Evolutionary conservation across 1,140 invertebrate species (phyloP).

Genomic region (Holotrichia oblita): DNA sequence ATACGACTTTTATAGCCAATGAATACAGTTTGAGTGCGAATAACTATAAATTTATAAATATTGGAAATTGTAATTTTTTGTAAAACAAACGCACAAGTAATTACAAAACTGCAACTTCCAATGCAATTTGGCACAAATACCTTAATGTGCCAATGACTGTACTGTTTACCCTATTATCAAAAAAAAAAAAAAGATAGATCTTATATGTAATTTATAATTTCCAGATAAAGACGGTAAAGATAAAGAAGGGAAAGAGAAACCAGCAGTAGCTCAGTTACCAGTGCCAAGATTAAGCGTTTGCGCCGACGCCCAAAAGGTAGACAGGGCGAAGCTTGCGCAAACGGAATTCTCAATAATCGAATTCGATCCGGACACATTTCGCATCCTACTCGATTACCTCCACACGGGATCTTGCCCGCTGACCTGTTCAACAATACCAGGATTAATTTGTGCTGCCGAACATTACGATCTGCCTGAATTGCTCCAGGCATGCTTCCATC

Average conservation of each 20-base stretch:
- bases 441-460: slow-evolving; percentile 92
- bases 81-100: too few relatives aligned
- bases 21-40: too few relatives aligned
- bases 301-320: slow-evolving; percentile 93
- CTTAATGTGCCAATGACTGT: too few relatives aligned
- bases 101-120: too few relatives aligned
- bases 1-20: too few relatives aligned
- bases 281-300: slow-evolving; percentile 91
- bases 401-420: slow-evolving; percentile 92
- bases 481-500: slow-evolving; percentile 93
- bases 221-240: slow-evolving; percentile 80
- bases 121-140: too few relatives aligned
- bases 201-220: too few relatives aligned
- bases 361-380: slow-evolving; percentile 93
- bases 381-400: slow-evolving; percentile 88
- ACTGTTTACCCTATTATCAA: too few relatives aligned
- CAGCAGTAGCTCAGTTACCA: slow-evolving; percentile 74
- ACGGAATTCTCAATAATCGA: slow-evolving; percentile 96
- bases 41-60: too few relatives aligned
- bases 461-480: slow-evolving; percentile 94
- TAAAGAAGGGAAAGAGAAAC: slow-evolving; percentile 80
- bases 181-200: too few relatives aligned
- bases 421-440: slow-evolving; percentile 91
- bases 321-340: slow-evolving; percentile 88
- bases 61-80: too few relatives aligned